phyloP scores from a whole-genome alignment of 2,797 vertebrate species.

The Pipistrellus kuhlii region DNA sequence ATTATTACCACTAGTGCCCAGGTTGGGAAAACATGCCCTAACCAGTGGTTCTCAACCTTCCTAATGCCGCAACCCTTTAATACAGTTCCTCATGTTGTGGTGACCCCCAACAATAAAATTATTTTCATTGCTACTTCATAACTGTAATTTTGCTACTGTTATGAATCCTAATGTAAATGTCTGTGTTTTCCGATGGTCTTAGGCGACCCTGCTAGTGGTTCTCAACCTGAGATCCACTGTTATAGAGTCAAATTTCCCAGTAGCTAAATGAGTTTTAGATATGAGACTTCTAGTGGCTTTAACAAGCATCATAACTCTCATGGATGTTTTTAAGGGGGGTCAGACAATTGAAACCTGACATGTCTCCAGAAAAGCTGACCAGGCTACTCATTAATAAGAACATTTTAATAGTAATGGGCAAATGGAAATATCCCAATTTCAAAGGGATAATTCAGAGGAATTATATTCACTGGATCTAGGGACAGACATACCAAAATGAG shows the following conservation, averaged over 20 bases:
- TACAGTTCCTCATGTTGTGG: no score
- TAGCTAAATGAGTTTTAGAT: constrained; percentile 36
- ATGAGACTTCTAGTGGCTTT: neutral
- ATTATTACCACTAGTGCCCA: neutral
- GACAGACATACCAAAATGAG: neutral
- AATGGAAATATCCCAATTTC: neutral
- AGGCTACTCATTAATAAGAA: neutral
- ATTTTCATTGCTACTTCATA: no score
- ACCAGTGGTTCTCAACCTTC: no score
- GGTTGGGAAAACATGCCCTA: neutral
- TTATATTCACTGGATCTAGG: neutral
- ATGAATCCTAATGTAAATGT: no score
- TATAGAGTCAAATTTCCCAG: neutral
- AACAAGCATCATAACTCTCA: neutral
- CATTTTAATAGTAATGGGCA: constrained; percentile 1
- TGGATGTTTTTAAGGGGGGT: neutral
- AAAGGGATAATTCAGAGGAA: neutral
- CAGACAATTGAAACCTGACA: neutral
- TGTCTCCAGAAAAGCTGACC: neutral
- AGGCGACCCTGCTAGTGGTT: no score
- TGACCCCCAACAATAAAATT: no score
- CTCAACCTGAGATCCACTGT: no score
- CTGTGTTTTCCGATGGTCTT: no score
- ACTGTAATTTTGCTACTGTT: no score
- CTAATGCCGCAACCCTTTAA: no score